A percentile compares a stretch with the other conserved stretches of the same genome.
Conservation (phyloP, 1,140 invertebrate species). For the Lepidurus packardi region DNA sequence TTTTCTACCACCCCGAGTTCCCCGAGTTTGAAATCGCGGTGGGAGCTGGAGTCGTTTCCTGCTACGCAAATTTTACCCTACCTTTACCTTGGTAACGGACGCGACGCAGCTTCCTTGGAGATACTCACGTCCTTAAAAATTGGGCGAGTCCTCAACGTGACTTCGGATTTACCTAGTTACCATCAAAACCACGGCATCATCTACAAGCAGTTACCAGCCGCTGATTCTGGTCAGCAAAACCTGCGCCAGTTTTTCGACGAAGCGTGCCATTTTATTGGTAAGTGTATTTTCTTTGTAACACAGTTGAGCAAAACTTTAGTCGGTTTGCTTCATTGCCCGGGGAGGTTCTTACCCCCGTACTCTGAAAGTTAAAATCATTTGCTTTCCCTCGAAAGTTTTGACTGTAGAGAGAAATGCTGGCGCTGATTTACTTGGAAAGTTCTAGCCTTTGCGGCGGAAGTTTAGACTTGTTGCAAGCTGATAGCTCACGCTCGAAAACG, state of each 20-base stretch:
- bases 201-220: constrained; percentile 75
- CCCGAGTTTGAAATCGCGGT: constrained; percentile 34
- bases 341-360: not conserved
- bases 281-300: constrained; percentile 45
- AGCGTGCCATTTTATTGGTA: constrained; percentile 84
- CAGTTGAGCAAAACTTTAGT: not conserved
- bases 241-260: constrained; percentile 88
- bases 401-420: not conserved
- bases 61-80: constrained; percentile 78
- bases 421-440: not conserved
- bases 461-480: not conserved
- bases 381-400: not conserved
- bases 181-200: constrained; percentile 55
- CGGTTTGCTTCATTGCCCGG: not conserved
- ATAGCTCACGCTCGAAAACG: not conserved
- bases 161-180: constrained; percentile 65
- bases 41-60: constrained; percentile 67
- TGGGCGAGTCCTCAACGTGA: constrained; percentile 74
- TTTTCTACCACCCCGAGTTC: constrained; percentile 30
- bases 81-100: constrained; percentile 78
- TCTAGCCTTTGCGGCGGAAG: not conserved
- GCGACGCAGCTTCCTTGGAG: constrained; percentile 69
- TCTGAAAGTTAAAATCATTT: constrained; percentile 10
- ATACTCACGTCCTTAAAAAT: constrained; percentile 60
- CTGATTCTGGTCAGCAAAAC: constrained; percentile 80